Conservation (phyloP, 2,797 vertebrate genomes). For the Pteronotus mesoamericanus region DNA sequence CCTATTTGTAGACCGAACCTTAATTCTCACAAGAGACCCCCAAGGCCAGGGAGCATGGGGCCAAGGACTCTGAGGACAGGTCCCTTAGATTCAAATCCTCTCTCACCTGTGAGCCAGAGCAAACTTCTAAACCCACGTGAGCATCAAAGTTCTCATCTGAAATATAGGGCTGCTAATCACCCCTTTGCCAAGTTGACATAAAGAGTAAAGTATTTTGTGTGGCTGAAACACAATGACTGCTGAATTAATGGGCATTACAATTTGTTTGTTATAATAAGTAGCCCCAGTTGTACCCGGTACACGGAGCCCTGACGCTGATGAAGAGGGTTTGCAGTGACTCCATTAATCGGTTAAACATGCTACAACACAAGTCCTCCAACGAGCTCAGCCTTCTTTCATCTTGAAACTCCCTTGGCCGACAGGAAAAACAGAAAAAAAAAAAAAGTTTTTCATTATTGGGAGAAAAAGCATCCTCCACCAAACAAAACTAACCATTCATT, state of each 20-base stretch:
- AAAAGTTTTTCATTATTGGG: neutral
- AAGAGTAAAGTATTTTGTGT: neutral
- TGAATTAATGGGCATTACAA: neutral
- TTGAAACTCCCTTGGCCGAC: conserved; percentile 64
- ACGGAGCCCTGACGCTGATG: neutral
- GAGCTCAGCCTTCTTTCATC: conserved; percentile 49
- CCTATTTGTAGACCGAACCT: neutral
- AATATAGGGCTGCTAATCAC: fast-evolving
- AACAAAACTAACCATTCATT: conserved; percentile 59
- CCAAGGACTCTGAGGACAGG: neutral
- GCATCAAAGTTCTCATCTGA: neutral
- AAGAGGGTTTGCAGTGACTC: neutral
- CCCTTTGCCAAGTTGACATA: neutral
- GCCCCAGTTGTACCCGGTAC: neutral
- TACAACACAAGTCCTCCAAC: conserved; percentile 35
- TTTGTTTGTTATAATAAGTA: no score
- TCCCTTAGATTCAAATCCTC: neutral
- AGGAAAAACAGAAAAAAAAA: conserved; percentile 6
- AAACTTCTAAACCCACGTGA: neutral
- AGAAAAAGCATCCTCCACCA: conserved; percentile 12
- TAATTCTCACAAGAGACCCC: neutral
- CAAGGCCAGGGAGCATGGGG: neutral
- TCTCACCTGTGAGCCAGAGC: neutral
- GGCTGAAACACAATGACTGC: neutral
- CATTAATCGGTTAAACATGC: neutral